Conservation (phyloP, 2,888 invertebrate species). For the Leptinotarsa juncta region DNA sequence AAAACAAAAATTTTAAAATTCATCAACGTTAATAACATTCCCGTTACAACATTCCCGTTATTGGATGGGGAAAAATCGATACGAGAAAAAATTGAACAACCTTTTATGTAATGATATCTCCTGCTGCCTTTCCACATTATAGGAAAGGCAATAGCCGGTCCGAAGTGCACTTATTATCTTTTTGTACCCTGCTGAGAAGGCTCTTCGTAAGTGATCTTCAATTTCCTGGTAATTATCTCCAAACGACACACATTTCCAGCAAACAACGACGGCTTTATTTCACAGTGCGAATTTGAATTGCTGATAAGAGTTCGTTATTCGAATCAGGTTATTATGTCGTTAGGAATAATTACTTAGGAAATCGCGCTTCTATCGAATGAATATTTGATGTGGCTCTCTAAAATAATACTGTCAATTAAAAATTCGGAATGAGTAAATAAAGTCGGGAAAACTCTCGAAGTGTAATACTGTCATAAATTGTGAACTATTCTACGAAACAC, state of each 20-base stretch:
- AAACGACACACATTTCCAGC: background rate
- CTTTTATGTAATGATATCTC: too few relatives aligned
- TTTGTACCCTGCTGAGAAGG: background rate
- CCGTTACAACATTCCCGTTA: too few relatives aligned
- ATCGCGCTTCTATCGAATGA: background rate
- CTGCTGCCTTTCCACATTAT: too few relatives aligned
- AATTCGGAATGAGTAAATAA: background rate
- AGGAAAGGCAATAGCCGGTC: too few relatives aligned
- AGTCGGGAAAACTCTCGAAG: too few relatives aligned
- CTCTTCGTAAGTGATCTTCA: conserved; percentile 3
- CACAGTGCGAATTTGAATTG: conserved; percentile 9
- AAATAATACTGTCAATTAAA: background rate
- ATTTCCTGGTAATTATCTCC: conserved; percentile 1
- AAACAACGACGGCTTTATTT: conserved; percentile 14
- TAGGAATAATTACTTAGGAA: conserved; percentile 8
- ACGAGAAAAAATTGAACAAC: too few relatives aligned
- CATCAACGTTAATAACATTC: too few relatives aligned
- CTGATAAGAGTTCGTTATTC: conserved; percentile 13
- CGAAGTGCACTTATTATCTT: background rate
- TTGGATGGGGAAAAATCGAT: too few relatives aligned
- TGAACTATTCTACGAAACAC: too few relatives aligned
- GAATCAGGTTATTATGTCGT: background rate
- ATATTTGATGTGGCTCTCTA: background rate
- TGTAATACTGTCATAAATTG: too few relatives aligned
- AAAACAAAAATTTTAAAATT: too few relatives aligned